These are phyloP conservation scores for Corythornis vintsioides DNA, from an alignment of 2,113 vertebrate species.

Conservation along the genomic window DNA sequence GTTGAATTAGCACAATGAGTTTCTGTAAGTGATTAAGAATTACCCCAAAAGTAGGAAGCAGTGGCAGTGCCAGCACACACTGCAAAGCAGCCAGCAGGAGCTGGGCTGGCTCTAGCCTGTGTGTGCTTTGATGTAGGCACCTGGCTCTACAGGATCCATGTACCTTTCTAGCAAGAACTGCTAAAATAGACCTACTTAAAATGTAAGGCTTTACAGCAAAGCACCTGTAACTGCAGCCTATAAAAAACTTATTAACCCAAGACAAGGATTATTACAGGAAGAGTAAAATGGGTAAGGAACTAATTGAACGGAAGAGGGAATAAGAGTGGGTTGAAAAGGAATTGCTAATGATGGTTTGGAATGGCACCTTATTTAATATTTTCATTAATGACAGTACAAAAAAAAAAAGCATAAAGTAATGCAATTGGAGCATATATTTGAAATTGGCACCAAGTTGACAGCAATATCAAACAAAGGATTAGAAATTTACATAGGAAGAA, in stretches of 20 bases:
- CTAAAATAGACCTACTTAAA: background rate
- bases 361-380: constrained; percentile 2
- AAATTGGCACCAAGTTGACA: background rate
- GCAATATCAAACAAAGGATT: background rate
- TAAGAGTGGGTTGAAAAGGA: background rate
- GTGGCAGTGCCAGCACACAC: too few relatives aligned
- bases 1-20: background rate
- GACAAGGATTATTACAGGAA: background rate
- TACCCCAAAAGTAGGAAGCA: background rate
- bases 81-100: background rate
- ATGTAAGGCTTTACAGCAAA: background rate
- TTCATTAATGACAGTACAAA: constrained; percentile 4
- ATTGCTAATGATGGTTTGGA: constrained; percentile 1
- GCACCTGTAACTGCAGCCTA: background rate
- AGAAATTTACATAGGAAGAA: background rate
- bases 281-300: background rate
- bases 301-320: background rate
- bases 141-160: background rate
- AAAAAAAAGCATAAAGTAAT: background rate
- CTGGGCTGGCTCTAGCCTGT: background rate
- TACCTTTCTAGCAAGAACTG: background rate
- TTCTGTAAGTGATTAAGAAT: background rate
- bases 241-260: background rate
- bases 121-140: background rate
- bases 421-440: background rate